Evolutionary conservation across 2,113 vertebrate species (phyloP).

Genomic region (Ammospiza caudacuta): DNA sequence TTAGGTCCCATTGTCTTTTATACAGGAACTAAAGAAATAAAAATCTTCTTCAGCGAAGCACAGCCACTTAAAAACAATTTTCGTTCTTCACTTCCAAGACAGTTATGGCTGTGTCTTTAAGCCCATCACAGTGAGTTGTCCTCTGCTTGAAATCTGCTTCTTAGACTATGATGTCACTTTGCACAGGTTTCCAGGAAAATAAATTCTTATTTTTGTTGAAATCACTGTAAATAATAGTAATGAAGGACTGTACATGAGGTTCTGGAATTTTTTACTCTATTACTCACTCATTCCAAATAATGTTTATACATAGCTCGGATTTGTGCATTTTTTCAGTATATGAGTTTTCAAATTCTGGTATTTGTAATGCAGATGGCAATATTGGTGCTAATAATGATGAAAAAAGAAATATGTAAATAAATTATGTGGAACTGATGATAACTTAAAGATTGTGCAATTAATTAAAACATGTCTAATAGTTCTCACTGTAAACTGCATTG

Average conservation of each 20-base stretch:
- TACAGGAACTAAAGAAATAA: not conserved
- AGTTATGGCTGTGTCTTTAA: not conserved
- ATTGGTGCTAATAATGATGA: not conserved
- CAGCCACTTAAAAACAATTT: not conserved
- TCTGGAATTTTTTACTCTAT: not conserved
- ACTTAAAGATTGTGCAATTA: not conserved
- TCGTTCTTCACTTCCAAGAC: not conserved
- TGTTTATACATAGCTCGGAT: not conserved
- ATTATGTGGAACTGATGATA: not conserved
- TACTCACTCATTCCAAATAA: not conserved
- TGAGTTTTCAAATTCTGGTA: slow-evolving; percentile 1
- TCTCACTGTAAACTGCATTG: not conserved
- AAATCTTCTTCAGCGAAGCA: not conserved
- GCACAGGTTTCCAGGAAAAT: not conserved
- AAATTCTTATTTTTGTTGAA: not conserved
- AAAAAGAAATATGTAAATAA: slow-evolving; percentile 35
- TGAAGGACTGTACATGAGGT: not conserved
- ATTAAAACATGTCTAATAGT: not conserved
- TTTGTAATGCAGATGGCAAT: not conserved
- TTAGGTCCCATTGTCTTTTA: not conserved
- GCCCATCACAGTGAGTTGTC: not conserved
- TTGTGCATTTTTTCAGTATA: slow-evolving; percentile 3
- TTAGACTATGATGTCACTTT: not conserved
- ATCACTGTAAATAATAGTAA: not conserved
- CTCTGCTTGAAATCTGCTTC: not conserved